phyloP scores from a whole-genome alignment of 64 coral and sea anemone species.

The Stylophora pistillata region DNA sequence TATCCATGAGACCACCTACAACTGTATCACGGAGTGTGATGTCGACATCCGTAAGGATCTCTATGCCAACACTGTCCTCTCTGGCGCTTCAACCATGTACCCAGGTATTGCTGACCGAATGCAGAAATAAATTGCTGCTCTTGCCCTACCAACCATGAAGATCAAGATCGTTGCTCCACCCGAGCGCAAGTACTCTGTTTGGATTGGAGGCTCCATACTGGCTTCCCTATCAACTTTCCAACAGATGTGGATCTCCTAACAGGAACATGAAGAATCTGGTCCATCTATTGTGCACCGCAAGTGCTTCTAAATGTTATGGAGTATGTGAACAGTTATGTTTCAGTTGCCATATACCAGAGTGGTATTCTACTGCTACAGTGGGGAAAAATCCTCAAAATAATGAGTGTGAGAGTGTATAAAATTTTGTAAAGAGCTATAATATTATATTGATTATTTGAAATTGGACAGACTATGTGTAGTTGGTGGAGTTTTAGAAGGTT shows the following conservation, averaged over 20 bases:
- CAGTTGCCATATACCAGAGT: neutral
- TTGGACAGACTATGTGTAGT: neutral
- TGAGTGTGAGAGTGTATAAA: neutral
- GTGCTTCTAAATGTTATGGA: slow-evolving; percentile 63
- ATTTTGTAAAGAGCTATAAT: neutral
- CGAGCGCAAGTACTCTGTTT: slow-evolving; percentile 88
- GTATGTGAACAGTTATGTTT: slow-evolving; percentile 16
- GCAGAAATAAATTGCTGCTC: slow-evolving; percentile 85
- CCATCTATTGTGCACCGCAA: slow-evolving; percentile 86
- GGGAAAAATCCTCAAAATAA: neutral
- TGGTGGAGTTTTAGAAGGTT: neutral
- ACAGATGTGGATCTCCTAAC: slow-evolving; percentile 93
- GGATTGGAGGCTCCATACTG: slow-evolving; percentile 87
- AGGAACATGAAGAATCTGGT: slow-evolving; percentile 90
- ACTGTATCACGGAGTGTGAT: slow-evolving; percentile 91
- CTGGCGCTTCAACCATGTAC: slow-evolving; percentile 89
- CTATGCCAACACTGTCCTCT: slow-evolving; percentile 84
- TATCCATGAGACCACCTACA: slow-evolving; percentile 90
- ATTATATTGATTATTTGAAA: neutral
- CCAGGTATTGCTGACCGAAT: slow-evolving; percentile 89
- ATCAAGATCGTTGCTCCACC: slow-evolving; percentile 90
- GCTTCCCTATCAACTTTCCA: slow-evolving; percentile 90
- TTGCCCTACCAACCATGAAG: slow-evolving; percentile 92
- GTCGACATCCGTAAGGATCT: slow-evolving; percentile 90
- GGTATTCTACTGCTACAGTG: no score